Evolutionary conservation across 2,888 invertebrate species (phyloP), one percentile per base, ranked within the genome.

Genomic region (Hypsopygia costalis): DNA sequence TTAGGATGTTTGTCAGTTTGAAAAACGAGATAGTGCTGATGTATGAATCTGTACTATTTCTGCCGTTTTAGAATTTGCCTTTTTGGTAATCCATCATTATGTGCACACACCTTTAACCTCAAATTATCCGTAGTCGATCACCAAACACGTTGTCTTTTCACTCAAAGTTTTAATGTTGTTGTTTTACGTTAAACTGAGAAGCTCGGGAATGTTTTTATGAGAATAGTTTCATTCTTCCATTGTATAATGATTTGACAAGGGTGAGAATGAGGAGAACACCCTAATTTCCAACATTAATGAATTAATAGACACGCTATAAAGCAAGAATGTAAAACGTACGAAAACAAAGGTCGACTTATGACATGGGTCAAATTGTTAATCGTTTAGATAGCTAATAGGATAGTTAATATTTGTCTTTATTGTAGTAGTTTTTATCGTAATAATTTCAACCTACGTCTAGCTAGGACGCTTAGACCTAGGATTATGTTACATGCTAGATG

Each of bases 241-340:
- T 70, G 66, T 69, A 46, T 49, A 56, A 53, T 64, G 63, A 68
- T 69, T 62, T 77, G 78, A 78, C 59, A 64, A 69, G 77, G 77
- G 75, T 76, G 50, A 58, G 59, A 56, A 50, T 44, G 49, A 56
- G 54, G 45, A 52, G 51, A 60, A 52, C 49, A 55, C 58, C 57
- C 60, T 69, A 68, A 68, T 72, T 58, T 62, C 64, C 55, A 58
- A 58, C 69, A 67, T 70, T 70, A 72, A 77, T 73, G 68, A 69
- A 77, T 74, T 68, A 66, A 72, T 69, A 66, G 60, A 67, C 55
- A 64, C 59, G 36, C 11, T 37, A 6, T 39, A 33, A 39, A 16
- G 12, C 28, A 33, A 16, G 39, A 39, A 39, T 39, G 39, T 39
- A 33, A 39, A 33, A 39, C 10, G 8, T 8, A 25, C 7, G 31